Percentiles rank a stretch among this genome's conserved stretches.
Conservation (phyloP, 1,140 invertebrate genomes). For the Palaemon carinicauda region DNA sequence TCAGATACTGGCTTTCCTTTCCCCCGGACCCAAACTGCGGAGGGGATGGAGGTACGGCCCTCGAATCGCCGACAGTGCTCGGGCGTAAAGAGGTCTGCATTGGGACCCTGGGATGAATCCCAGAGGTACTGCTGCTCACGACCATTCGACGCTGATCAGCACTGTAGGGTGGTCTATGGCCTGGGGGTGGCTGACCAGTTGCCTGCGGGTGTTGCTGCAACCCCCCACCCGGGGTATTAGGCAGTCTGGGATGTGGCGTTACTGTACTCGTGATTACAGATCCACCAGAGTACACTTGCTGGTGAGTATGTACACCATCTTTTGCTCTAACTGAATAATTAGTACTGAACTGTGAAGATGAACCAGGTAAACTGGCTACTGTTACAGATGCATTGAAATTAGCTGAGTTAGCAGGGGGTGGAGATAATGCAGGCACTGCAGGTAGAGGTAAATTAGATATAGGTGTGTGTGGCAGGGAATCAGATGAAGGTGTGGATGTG, state of each 20-base stretch:
- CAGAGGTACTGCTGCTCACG: neutral
- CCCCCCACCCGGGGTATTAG: slow-evolving; percentile 30
- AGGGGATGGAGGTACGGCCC: slow-evolving; percentile 21
- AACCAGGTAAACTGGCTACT: neutral
- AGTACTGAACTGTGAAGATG: slow-evolving; percentile 25
- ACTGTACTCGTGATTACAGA: slow-evolving; percentile 58
- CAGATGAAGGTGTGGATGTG: slow-evolving; percentile 50
- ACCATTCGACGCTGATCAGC: slow-evolving; percentile 15
- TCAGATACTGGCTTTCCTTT: slow-evolving; percentile 77
- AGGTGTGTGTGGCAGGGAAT: slow-evolving; percentile 49
- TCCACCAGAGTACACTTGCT: slow-evolving; percentile 58
- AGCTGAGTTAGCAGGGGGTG: slow-evolving; percentile 32
- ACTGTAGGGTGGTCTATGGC: slow-evolving; percentile 2
- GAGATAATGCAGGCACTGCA: slow-evolving; percentile 48
- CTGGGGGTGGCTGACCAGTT: slow-evolving; percentile 52
- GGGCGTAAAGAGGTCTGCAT: neutral
- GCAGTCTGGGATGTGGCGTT: slow-evolving; percentile 35
- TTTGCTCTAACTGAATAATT: slow-evolving; percentile 38
- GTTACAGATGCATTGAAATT: slow-evolving; percentile 26
- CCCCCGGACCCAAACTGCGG: slow-evolving; percentile 14
- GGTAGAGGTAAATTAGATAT: slow-evolving; percentile 49
- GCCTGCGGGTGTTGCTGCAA: slow-evolving; percentile 55
- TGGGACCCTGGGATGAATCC: slow-evolving; percentile 18
- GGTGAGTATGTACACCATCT: slow-evolving; percentile 58
- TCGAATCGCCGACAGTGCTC: neutral